Evolutionary conservation across 2,113 vertebrate genomes (phyloP).

Genomic region (Panthera leo): DNA sequence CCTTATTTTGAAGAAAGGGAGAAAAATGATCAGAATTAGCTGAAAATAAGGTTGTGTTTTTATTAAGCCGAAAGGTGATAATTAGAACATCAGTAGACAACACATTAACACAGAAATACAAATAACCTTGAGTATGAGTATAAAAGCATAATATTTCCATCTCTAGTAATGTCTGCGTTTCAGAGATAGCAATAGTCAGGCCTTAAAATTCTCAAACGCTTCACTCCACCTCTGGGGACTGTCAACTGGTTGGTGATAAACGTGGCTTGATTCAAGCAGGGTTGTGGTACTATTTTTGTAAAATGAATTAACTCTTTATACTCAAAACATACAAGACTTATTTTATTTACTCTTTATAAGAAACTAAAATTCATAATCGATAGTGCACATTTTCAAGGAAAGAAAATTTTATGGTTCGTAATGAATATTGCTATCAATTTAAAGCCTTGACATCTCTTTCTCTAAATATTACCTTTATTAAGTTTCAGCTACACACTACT

Average conservation of each 20-base stretch:
- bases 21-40: neutral
- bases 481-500: conserved; percentile 57
- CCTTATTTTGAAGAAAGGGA: neutral
- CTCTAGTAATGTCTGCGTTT: neutral
- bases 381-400: neutral
- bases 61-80: conserved; percentile 37
- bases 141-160: neutral
- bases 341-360: neutral
- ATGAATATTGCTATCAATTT: neutral
- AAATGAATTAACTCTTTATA: neutral
- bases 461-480: conserved; percentile 53
- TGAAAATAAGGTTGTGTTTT: conserved; percentile 23
- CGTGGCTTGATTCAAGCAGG: neutral
- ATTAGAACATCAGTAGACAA: conserved; percentile 10
- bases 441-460: neutral
- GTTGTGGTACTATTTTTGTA: neutral
- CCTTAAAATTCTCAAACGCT: conserved; percentile 27
- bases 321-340: neutral
- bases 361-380: neutral
- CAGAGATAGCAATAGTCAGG: neutral
- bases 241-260: neutral
- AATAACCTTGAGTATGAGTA: conserved; percentile 31
- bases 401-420: neutral
- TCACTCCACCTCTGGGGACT: neutral
- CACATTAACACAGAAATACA: conserved; percentile 20